Conservation (phyloP, 37 sponge, comb jelly and placozoan genomes). For the Geodia barretti region DNA sequence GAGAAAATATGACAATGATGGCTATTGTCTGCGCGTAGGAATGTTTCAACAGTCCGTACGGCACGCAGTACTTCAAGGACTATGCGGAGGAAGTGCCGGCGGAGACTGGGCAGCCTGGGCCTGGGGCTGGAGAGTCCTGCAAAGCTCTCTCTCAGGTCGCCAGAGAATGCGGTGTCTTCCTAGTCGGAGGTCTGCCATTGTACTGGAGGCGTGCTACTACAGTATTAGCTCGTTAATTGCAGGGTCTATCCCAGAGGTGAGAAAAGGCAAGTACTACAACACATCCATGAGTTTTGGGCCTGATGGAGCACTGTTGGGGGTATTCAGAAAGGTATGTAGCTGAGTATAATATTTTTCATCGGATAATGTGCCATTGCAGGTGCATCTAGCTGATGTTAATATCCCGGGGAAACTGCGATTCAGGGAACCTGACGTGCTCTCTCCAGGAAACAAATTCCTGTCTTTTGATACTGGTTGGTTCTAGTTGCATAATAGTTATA, state of each 20-base stretch:
- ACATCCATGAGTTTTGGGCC: constrained; percentile 86
- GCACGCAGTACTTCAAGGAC: constrained; percentile 81
- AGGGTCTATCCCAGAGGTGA: constrained; percentile 95
- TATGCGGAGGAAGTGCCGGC: constrained; percentile 91
- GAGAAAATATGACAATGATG: neutral
- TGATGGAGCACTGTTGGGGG: constrained; percentile 80
- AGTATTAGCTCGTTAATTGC: neutral
- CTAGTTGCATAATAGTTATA: too few species aligned
- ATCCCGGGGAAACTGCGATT: constrained; percentile 93
- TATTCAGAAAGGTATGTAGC: constrained; percentile 77
- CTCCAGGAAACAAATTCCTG: constrained; percentile 65
- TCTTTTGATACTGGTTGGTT: constrained; percentile 82
- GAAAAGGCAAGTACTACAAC: constrained; percentile 85
- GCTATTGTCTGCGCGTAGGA: constrained; percentile 53
- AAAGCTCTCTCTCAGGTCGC: constrained; percentile 68
- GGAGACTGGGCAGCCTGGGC: neutral
- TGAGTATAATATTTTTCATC: neutral
- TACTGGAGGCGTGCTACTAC: neutral
- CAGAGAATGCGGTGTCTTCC: constrained; percentile 76
- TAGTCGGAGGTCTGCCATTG: constrained; percentile 84
- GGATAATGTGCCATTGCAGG: constrained; percentile 21
- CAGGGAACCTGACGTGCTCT: constrained; percentile 84
- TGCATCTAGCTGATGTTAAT: constrained; percentile 98
- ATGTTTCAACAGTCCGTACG: constrained; percentile 98
- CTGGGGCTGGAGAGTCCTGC: constrained; percentile 57